A percentile compares a stretch with the other conserved stretches of the same genome.
These are phyloP conservation scores for Halocynthia aurantium DNA, from an alignment of 23 tunicate species.

Conservation along the genomic window DNA sequence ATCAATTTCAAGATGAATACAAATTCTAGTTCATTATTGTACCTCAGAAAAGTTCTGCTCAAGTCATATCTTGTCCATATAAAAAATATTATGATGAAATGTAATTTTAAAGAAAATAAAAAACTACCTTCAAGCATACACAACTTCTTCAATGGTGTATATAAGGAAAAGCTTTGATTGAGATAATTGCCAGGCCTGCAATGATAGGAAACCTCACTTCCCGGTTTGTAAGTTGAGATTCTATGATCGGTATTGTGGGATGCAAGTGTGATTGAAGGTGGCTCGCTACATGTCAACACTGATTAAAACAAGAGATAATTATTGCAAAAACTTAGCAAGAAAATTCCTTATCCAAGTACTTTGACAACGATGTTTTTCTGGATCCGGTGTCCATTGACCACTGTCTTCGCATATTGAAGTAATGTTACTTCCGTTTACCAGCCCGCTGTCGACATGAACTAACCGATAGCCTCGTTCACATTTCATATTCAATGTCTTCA, in stretches of 20 bases:
- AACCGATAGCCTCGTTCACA: conserved; percentile 37
- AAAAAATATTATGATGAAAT: too few species aligned
- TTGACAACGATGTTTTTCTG: conserved; percentile 20
- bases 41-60: too few species aligned
- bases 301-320: not conserved
- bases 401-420: conserved; percentile 29
- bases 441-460: not conserved
- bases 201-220: conserved; percentile 22
- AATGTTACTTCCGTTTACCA: not conserved
- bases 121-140: conserved; percentile 37
- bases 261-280: not conserved
- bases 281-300: not conserved
- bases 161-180: conserved; percentile 26
- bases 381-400: conserved; percentile 53
- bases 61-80: too few species aligned
- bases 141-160: conserved; percentile 13
- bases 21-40: too few species aligned
- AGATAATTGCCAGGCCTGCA: conserved; percentile 32
- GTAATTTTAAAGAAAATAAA: not conserved
- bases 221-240: not conserved
- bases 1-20: too few species aligned
- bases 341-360: conserved; percentile 10
- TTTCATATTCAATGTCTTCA: conserved; percentile 11
- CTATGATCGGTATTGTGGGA: not conserved
- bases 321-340: not conserved